A percentile compares a stretch with the other conserved stretches of the same genome.
Evolutionary conservation across 2,113 vertebrate species (phyloP).

Genomic region (Capricornis sumatraensis): DNA sequence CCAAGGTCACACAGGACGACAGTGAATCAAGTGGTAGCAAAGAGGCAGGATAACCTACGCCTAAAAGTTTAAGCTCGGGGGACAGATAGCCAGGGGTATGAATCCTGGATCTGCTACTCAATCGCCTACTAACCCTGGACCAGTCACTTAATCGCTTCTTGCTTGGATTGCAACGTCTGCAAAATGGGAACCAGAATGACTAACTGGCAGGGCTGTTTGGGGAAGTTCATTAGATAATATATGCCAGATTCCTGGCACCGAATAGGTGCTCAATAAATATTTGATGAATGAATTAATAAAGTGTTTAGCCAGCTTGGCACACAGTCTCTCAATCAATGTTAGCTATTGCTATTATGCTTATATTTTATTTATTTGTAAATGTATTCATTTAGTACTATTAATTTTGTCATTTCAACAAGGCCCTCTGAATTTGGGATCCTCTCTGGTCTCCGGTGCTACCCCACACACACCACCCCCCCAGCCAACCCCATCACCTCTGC

Average conservation of each 20-base stretch:
- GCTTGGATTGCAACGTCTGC: not conserved
- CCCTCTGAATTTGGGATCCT: not conserved
- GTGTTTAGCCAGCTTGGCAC: not conserved
- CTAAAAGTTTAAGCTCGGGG: not conserved
- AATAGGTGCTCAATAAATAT: not conserved
- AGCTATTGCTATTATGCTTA: not conserved
- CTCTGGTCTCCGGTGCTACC: not conserved
- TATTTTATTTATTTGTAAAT: not conserved
- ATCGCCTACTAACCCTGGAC: not conserved
- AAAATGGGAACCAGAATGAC: not conserved
- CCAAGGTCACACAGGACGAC: not conserved
- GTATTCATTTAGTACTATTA: not conserved
- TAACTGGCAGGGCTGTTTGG: not conserved
- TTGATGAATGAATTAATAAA: constrained; percentile 5
- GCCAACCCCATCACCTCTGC: not conserved
- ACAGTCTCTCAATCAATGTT: not conserved
- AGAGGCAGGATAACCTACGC: not conserved
- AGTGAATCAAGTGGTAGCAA: not conserved
- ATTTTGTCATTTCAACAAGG: not conserved
- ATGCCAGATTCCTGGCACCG: not conserved
- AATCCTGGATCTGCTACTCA: not conserved
- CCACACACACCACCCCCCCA: not conserved
- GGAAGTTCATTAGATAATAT: not conserved
- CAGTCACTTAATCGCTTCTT: not conserved
- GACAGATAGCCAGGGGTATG: not conserved